These are phyloP conservation scores for Phocoena sinus DNA, from an alignment of 2,113 vertebrate genomes.

Conservation along the genomic window DNA sequence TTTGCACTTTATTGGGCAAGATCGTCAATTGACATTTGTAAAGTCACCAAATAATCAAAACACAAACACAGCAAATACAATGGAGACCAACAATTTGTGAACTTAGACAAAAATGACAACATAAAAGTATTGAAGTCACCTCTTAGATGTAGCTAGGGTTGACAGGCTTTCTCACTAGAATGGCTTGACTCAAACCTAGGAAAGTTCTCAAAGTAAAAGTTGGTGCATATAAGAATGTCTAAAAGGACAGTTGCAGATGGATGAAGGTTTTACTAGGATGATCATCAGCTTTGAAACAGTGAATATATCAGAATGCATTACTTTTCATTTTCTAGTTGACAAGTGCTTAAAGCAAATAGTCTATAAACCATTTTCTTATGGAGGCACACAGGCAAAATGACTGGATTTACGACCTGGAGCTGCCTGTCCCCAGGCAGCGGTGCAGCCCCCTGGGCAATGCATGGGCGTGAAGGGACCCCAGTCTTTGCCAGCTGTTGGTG, in stretches of 20 bases:
- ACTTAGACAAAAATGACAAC: neutral
- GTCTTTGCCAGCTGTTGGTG: too few relatives aligned
- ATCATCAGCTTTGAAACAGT: neutral
- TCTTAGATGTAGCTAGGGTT: neutral
- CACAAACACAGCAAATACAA: neutral
- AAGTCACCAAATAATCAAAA: neutral
- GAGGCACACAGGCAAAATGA: neutral
- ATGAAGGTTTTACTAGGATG: neutral
- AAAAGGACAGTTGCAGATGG: neutral
- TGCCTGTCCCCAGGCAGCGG: rapidly evolving
- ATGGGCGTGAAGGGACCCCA: rapidly evolving
- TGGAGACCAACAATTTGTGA: neutral
- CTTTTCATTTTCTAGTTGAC: neutral
- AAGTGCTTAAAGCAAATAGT: neutral
- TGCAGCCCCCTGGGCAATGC: neutral
- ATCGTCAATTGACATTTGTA: neutral
- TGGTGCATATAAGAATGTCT: rapidly evolving
- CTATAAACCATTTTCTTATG: neutral
- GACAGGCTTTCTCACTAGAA: neutral
- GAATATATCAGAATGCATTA: neutral
- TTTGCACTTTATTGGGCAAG: neutral
- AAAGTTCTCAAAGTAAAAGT: neutral
- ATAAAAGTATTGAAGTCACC: neutral
- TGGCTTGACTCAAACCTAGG: neutral
- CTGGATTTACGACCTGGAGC: neutral